These are phyloP conservation scores for Colossoma macropomum DNA, from an alignment of 2,113 vertebrate species.

Conservation along the genomic window DNA sequence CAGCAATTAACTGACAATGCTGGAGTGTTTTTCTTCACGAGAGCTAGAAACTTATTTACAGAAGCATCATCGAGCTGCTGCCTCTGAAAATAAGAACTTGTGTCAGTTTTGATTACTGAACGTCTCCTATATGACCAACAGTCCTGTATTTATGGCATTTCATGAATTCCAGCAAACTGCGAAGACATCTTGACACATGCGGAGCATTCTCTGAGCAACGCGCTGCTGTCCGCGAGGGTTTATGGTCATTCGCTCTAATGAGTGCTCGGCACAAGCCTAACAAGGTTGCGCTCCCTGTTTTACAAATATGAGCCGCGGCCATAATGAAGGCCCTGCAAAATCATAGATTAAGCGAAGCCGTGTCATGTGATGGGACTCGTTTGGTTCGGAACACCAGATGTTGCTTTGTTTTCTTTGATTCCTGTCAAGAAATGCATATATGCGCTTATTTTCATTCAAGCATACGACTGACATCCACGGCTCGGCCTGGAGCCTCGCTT, in stretches of 20 bases:
- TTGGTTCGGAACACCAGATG: slow-evolving; percentile 53
- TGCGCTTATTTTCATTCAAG: slow-evolving; percentile 57
- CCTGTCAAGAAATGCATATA: slow-evolving; percentile 81
- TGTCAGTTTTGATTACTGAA: slow-evolving; percentile 26
- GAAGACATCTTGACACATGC: background rate
- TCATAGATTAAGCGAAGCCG: slow-evolving; percentile 85
- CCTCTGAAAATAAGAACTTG: slow-evolving; percentile 37
- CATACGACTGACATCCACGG: slow-evolving; percentile 41
- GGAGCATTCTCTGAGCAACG: no score
- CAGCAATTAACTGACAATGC: slow-evolving; percentile 51
- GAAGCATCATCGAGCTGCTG: slow-evolving; percentile 25
- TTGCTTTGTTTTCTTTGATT: slow-evolving; percentile 68
- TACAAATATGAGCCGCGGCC: slow-evolving; percentile 82
- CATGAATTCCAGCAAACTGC: background rate
- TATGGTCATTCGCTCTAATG: slow-evolving; percentile 73
- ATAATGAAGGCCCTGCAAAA: slow-evolving; percentile 81
- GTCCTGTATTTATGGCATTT: background rate
- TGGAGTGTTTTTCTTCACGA: slow-evolving; percentile 27
- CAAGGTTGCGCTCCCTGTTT: slow-evolving; percentile 74
- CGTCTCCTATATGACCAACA: background rate
- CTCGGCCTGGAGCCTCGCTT: slow-evolving; percentile 10
- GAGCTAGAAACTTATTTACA: slow-evolving; percentile 18
- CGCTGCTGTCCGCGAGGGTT: background rate
- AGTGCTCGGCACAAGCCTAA: slow-evolving; percentile 76
- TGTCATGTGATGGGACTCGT: slow-evolving; percentile 82